Conservation (phyloP, 2,797 vertebrate genomes). For the Pelodytes ibericus region DNA sequence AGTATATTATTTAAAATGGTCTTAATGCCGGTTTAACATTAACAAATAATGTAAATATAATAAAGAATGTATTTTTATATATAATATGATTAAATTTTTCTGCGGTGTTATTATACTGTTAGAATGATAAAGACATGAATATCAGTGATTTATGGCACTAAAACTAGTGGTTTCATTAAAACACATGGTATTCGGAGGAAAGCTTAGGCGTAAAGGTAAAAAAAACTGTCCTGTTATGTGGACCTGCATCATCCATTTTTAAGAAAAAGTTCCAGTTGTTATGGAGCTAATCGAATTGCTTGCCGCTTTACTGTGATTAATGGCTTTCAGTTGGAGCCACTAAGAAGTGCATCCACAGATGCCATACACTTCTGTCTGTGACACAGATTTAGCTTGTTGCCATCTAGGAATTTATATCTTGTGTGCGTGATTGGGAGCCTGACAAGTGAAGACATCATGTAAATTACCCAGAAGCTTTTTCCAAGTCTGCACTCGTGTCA, state of each 20-base stretch:
- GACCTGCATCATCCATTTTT: not conserved
- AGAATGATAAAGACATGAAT: no score
- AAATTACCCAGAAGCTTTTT: slow-evolving; percentile 42
- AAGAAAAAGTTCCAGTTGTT: not conserved
- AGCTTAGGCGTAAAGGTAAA: not conserved
- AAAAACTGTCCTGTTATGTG: not conserved
- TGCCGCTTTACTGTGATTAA: slow-evolving; percentile 12
- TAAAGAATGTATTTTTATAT: no score
- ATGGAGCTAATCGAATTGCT: not conserved
- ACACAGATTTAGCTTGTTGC: slow-evolving; percentile 19
- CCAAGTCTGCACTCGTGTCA: slow-evolving; percentile 27
- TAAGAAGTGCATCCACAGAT: slow-evolving; percentile 33
- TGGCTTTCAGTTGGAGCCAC: slow-evolving; percentile 27
- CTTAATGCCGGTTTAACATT: no score
- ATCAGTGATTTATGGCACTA: no score
- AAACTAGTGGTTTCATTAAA: no score
- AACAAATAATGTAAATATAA: no score
- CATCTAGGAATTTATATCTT: slow-evolving; percentile 47
- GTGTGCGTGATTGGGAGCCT: slow-evolving; percentile 28
- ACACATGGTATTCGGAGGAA: no score
- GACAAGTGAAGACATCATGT: slow-evolving; percentile 32
- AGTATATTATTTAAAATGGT: no score
- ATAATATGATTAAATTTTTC: no score
- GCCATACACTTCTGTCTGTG: slow-evolving; percentile 4
- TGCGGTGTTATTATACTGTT: no score